These are phyloP conservation scores for Fratercula arctica DNA, from an alignment of 2,797 vertebrate genomes.

Conservation along the genomic window DNA sequence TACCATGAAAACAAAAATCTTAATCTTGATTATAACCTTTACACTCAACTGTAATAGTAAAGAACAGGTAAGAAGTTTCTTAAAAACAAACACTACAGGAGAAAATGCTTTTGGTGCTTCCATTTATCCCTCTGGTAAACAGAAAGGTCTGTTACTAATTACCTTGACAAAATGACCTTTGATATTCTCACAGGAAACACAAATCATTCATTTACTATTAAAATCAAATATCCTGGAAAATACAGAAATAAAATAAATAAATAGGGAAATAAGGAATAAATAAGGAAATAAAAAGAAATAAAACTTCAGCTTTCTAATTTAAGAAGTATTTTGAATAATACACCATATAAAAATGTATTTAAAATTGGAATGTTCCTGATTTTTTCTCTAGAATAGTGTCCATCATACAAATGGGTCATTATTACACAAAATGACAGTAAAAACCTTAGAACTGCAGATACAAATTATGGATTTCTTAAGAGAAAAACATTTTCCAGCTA, in stretches of 20 bases:
- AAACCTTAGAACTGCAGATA: neutral
- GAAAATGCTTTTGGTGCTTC: neutral
- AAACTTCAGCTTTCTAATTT: neutral
- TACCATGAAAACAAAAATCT: neutral
- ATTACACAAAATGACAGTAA: neutral
- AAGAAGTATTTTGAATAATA: neutral
- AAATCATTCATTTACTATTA: neutral
- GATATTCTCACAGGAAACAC: constrained; percentile 4
- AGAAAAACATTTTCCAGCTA: neutral
- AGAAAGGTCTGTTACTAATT: neutral
- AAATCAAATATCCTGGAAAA: neutral
- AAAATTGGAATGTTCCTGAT: neutral
- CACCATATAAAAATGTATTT: neutral
- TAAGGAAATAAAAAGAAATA: neutral
- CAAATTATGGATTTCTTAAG: neutral
- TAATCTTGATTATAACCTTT: neutral
- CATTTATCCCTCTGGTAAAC: neutral
- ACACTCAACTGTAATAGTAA: neutral
- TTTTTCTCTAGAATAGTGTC: neutral
- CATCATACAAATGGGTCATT: neutral
- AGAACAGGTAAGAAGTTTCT: neutral
- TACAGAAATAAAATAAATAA: neutral
- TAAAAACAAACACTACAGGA: neutral
- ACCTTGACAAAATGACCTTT: constrained; percentile 22
- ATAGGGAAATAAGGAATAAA: neutral